Base-by-base conservation (phyloP, 2,113 vertebrate species). In the Scatophagus argus region DNA sequence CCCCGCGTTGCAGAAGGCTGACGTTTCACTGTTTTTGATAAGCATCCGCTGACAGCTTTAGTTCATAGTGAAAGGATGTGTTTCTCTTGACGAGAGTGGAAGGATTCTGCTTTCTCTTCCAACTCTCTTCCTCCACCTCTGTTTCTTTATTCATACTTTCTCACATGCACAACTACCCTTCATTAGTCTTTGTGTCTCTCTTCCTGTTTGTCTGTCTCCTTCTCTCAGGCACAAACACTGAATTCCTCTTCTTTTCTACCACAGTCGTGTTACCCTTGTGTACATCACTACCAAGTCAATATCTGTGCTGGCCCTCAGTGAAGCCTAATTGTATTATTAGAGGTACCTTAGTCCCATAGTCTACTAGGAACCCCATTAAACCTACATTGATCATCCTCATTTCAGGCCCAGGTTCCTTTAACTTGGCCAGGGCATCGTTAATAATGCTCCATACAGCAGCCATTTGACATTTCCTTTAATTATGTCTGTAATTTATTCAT, bases 401-500 rank as follows among this genome's bases (percentile, higher is more conserved):
- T 87, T 81, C 63, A 83, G 83, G 83, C 81, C 81, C 73, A 67
- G 74, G 88, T 88, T 93, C 80, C 84, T 88, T 87, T 78, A 89
- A 88, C 87, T 86, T 81, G 84, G 79, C 82, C 74, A 65, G 87
- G 73, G 70, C 82, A 54, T 92, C 73, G 82, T 94, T 94, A 93
- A 93, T 94, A 93, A 89, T 47, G 88, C 87, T 90, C 83, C 82
- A 92, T 93, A 93, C 89, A 93, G 88, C 74, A 83, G 80, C 74
- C 70, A 83, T 92, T 91, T 94, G 94, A 94, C 93, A 94, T 93
- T 94, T 91, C 65, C 93, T 94, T 94, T 94, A 95, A 95, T 95
- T 94, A 94, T 91, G 89, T 84, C 85, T 74, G 88, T 94, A 94
- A 95, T 94, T 94, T 95, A 94, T 95, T 95, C 94, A 95, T 94